Evolutionary conservation across 2,888 invertebrate genomes (phyloP).

Genomic region (Drosophila subquinaria): DNA sequence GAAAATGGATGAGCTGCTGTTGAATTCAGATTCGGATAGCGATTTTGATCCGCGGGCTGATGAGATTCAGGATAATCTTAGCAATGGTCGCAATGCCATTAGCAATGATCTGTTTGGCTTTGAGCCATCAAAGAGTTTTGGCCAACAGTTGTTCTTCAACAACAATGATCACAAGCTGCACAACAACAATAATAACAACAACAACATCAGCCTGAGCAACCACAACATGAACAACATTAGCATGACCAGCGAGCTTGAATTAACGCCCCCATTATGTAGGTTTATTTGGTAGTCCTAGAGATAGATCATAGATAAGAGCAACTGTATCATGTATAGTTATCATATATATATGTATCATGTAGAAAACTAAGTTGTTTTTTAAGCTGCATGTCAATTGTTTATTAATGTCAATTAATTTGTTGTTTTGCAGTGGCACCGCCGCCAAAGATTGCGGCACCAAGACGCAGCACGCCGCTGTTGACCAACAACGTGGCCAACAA

Average conservation of each 20-base stretch:
- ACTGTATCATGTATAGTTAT: too few species aligned
- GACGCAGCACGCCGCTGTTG: slow-evolving; percentile 79
- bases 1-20: slow-evolving; percentile 91
- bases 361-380: too few species aligned
- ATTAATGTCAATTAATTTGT: too few species aligned
- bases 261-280: slow-evolving; percentile 90
- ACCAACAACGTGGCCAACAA: slow-evolving; percentile 59
- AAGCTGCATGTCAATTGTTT: too few species aligned
- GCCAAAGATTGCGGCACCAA: slow-evolving; percentile 91
- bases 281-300: slow-evolving; percentile 53
- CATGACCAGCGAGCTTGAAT: slow-evolving; percentile 84
- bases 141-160: slow-evolving; percentile 86
- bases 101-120: slow-evolving; percentile 85
- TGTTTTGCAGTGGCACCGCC: slow-evolving; percentile 93
- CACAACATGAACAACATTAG: slow-evolving; percentile 81
- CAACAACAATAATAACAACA: slow-evolving; percentile 75
- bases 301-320: too few species aligned
- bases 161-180: slow-evolving; percentile 83
- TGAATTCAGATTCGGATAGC: slow-evolving; percentile 92
- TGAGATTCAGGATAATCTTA: slow-evolving; percentile 87
- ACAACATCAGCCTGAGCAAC: slow-evolving; percentile 55
- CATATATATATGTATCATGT: too few species aligned
- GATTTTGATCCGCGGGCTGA: slow-evolving; percentile 96
- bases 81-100: slow-evolving; percentile 77
- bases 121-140: slow-evolving; percentile 85